Evolutionary conservation across 1,140 invertebrate genomes (phyloP).

Genomic region (Heliconius hermathena): DNA sequence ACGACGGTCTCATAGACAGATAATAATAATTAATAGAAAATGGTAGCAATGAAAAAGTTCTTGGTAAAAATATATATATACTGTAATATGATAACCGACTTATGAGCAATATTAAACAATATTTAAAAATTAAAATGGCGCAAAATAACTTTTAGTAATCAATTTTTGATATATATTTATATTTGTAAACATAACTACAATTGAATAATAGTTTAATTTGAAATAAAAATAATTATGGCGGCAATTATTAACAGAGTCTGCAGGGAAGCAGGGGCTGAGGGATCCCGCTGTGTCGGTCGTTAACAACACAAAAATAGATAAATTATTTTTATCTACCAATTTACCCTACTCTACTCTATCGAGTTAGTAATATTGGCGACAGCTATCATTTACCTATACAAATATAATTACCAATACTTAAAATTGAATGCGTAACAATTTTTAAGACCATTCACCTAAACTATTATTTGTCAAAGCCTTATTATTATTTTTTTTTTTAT

Average conservation of each 20-base stretch:
- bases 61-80: too few species aligned
- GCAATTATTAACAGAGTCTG: conserved; percentile 60
- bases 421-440: neutral
- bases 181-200: neutral
- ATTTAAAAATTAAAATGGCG: too few species aligned
- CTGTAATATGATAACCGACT: too few species aligned
- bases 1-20: neutral
- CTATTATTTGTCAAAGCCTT: too few species aligned
- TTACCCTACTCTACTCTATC: conserved; percentile 76
- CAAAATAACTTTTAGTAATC: too few species aligned
- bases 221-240: conserved; percentile 42
- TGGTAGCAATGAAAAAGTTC: too few species aligned
- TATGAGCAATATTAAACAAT: too few species aligned
- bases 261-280: conserved; percentile 52
- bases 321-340: conserved; percentile 78
- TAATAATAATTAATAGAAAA: too few species aligned
- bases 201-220: neutral
- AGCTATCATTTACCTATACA: conserved; percentile 51
- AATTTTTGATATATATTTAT: too few species aligned
- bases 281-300: conserved; percentile 65
- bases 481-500: too few species aligned
- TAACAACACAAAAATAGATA: conserved; percentile 69
- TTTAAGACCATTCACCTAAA: too few species aligned
- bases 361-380: conserved; percentile 64
- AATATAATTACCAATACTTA: neutral